phyloP scores from a whole-genome alignment of 2,113 vertebrate genomes.

The Edolisoma coerulescens region DNA sequence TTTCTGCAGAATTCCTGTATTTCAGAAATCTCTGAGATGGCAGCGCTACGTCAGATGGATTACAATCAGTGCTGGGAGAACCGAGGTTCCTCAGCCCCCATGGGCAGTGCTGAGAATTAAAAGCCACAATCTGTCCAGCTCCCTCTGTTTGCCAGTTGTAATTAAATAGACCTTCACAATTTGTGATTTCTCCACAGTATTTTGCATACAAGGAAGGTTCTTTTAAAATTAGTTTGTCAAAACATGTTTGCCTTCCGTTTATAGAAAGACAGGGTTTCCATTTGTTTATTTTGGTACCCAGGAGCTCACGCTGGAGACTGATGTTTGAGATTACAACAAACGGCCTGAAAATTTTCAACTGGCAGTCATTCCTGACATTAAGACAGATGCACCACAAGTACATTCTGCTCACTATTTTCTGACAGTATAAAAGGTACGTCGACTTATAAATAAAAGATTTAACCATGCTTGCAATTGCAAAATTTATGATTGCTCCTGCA shows the following conservation, averaged over 20 bases:
- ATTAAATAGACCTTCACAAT: background rate
- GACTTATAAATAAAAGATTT: conserved; percentile 51
- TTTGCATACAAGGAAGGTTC: background rate
- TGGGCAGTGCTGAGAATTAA: conserved; percentile 16
- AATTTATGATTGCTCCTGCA: conserved; percentile 37
- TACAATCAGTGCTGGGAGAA: background rate
- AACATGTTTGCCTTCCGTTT: background rate
- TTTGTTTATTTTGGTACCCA: background rate
- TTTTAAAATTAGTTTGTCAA: background rate
- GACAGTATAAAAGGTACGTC: background rate
- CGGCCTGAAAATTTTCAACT: background rate
- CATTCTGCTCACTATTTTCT: conserved; percentile 8
- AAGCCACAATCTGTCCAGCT: conserved; percentile 49
- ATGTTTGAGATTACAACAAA: background rate
- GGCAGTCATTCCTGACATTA: background rate
- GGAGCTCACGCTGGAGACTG: background rate
- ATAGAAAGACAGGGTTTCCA: background rate
- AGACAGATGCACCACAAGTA: background rate
- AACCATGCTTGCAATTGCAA: background rate
- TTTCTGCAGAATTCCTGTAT: background rate
- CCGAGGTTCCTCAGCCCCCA: background rate
- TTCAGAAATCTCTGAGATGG: background rate
- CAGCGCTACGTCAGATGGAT: background rate
- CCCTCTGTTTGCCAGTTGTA: background rate
- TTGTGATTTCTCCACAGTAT: background rate